Base-by-base conservation (phyloP, 2,113 vertebrate species). In the Peromyscus polionotus region DNA sequence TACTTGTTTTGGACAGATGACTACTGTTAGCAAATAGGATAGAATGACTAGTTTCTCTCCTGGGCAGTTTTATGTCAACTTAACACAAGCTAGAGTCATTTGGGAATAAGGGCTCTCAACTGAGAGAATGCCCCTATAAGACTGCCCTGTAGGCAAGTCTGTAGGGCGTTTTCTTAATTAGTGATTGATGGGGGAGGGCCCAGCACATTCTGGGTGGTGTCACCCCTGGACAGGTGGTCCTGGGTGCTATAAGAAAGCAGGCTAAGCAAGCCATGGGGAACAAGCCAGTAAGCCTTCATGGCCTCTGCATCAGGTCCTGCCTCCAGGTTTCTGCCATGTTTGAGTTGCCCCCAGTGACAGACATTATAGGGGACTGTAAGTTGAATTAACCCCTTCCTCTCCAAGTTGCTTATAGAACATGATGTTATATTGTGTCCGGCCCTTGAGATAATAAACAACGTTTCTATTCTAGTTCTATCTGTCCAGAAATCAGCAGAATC, bases 1-100 rank as follows among this genome's bases (percentile, higher is more conserved):
- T 93, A 72, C 91, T 88, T 90, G 61, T 48, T 94, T 96, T 95
- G 83, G 31, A 63, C n/a, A 90, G 79, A 76, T 17, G 31, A 59
- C 81, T 84, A 36, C 51, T 88, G 83, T 94, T 92, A 94, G 67
- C 54, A 88, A 95, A 93, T 17, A 65, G 45, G 39, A 10, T 16
- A 61, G 39, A 95, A 76, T 45, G 42, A 54, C n/a, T 76, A 67
- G 19, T 28, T 42, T 75, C 22, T 84, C n/a, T 16, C 81, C 39
- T 63, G 81, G n/a, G 57, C 26, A 42, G 57, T 84, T 84, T 42
- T 42, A 28, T 61, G 57, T n/a, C 22, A 84, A 85, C 20, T n/a
- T 13, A 36, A n/a, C 7, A 42, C 39, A 42, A 42, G 14, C 81
- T 45, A 31, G 59, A 45, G 39, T 26, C 59, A 31, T 85, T 63